A percentile compares a stretch with the other conserved stretches of the same genome.
Conservation (phyloP, 1,140 invertebrate species). For the Dryas iulia region DNA sequence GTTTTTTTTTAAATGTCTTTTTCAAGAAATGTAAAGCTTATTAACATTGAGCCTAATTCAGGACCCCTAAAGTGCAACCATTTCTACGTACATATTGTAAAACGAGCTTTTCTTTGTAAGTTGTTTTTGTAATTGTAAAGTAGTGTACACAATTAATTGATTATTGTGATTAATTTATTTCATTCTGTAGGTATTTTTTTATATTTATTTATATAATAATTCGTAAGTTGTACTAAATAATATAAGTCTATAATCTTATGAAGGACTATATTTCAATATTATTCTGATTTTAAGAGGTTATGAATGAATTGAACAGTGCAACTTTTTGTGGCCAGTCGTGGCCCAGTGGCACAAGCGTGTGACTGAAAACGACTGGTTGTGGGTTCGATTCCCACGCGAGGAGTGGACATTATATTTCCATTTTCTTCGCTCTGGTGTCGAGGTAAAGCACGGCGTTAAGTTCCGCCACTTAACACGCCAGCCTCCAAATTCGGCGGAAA, state of each 20-base stretch:
- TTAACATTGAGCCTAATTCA: not conserved
- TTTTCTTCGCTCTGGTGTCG: too few relatives aligned
- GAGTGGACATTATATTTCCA: too few relatives aligned
- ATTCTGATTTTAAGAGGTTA: too few relatives aligned
- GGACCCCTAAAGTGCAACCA: not conserved
- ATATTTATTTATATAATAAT: not conserved
- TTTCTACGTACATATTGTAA: not conserved
- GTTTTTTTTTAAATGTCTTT: too few relatives aligned
- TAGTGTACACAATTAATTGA: not conserved
- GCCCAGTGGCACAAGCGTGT: too few relatives aligned
- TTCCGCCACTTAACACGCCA: too few relatives aligned
- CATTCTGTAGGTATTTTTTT: not conserved
- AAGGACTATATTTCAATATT: not conserved
- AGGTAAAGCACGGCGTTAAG: too few relatives aligned
- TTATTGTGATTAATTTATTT: not conserved
- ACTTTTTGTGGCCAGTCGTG: too few relatives aligned
- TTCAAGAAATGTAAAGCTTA: not conserved
- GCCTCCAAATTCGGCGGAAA: too few relatives aligned
- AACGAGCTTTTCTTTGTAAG: slow-evolving; percentile 1
- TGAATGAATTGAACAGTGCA: too few relatives aligned
- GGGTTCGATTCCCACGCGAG: too few relatives aligned
- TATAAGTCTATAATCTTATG: not conserved
- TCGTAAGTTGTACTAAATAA: not conserved
- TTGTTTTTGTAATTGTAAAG: not conserved
- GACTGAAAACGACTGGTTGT: too few relatives aligned